phyloP scores from a whole-genome alignment of 2,888 invertebrate genomes.

The Lymantria monacha region DNA sequence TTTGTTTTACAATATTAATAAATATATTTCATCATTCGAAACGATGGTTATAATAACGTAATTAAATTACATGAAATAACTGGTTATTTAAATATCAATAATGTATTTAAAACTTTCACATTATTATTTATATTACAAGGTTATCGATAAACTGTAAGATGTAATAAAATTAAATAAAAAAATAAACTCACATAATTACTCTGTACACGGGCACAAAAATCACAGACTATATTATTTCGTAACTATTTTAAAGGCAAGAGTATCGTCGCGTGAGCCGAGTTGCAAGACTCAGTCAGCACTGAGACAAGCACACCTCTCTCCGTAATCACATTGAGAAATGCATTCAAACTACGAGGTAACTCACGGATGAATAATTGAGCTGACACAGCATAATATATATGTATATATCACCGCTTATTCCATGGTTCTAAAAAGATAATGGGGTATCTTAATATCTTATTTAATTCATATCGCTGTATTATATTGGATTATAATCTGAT shows the following conservation, averaged over 20 bases:
- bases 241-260: constrained; percentile 25
- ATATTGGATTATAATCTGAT: too few relatives aligned
- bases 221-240: constrained; percentile 20
- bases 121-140: neutral
- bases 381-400: neutral
- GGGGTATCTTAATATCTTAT: too few relatives aligned
- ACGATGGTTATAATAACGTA: neutral
- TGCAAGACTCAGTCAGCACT: constrained; percentile 42
- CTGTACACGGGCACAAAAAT: constrained; percentile 31
- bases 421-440: too few relatives aligned
- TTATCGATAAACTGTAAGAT: neutral
- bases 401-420: too few relatives aligned
- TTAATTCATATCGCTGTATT: too few relatives aligned
- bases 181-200: constrained; percentile 29
- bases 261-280: constrained; percentile 37
- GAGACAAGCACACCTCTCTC: constrained; percentile 49
- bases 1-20: too few relatives aligned
- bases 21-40: neutral
- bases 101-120: neutral
- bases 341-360: constrained; percentile 17
- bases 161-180: neutral
- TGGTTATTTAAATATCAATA: neutral
- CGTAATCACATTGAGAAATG: constrained; percentile 56
- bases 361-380: constrained; percentile 16
- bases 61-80: neutral